Evolutionary conservation across 2,888 invertebrate species (phyloP).

Genomic region (Mesochorus sp.): DNA sequence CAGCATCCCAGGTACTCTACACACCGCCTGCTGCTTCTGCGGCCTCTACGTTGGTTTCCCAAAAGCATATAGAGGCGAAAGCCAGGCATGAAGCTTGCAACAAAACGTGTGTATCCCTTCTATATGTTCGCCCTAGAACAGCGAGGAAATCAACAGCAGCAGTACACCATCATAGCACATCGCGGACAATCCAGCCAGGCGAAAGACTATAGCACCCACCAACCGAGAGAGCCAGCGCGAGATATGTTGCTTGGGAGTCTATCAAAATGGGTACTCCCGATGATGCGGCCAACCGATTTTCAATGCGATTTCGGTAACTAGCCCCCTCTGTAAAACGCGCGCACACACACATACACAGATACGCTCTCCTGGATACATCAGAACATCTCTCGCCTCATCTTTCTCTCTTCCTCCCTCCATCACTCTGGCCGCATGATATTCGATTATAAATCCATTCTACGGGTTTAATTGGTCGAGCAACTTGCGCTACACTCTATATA

Average conservation of each 20-base stretch:
- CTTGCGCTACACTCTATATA: constrained; percentile 30
- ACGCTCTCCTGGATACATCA: constrained; percentile 32
- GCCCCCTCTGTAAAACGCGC: background rate
- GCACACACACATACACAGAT: too few relatives aligned
- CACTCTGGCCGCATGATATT: constrained; percentile 43
- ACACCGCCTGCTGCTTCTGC: constrained; percentile 45
- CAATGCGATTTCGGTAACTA: constrained; percentile 60
- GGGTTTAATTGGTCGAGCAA: constrained; percentile 64
- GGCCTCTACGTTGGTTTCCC: constrained; percentile 49
- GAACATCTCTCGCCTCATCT: constrained; percentile 14
- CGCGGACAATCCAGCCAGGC: constrained; percentile 40
- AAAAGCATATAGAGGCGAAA: constrained; percentile 57
- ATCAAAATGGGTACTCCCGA: constrained; percentile 74
- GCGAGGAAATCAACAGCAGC: constrained; percentile 35
- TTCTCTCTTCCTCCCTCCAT: background rate
- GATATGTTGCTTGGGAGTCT: constrained; percentile 68
- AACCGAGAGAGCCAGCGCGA: constrained; percentile 44
- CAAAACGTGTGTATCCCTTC: constrained; percentile 24
- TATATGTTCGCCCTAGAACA: background rate
- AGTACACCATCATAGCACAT: constrained; percentile 44
- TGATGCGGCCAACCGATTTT: constrained; percentile 65
- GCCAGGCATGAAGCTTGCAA: constrained; percentile 30
- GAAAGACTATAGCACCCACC: constrained; percentile 42
- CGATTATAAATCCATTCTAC: constrained; percentile 69
- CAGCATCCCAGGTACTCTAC: constrained; percentile 71